These are phyloP conservation scores for Geotria australis DNA, from an alignment of 2,797 vertebrate species.

Conservation along the genomic window DNA sequence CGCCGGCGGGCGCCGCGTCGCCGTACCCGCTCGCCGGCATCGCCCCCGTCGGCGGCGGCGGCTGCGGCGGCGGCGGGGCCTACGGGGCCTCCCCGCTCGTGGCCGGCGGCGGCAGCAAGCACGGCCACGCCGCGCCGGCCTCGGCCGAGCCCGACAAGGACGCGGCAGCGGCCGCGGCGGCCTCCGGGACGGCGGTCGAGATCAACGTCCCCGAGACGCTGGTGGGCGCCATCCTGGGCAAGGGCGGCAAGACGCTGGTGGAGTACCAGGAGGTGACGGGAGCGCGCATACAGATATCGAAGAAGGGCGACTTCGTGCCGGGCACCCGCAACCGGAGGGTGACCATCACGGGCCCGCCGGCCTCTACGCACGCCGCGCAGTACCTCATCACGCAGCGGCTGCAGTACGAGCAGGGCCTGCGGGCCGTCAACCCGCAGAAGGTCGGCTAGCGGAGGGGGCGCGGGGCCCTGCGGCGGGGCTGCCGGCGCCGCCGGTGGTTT, in stretches of 20 bases:
- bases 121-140: constrained; percentile 40
- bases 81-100: constrained; percentile 43
- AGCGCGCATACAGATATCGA: constrained; percentile 55
- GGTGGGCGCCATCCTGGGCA: constrained; percentile 47
- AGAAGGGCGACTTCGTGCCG: constrained; percentile 49
- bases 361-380: constrained; percentile 43
- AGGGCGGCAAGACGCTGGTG: constrained; percentile 50
- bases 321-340: constrained; percentile 52
- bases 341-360: constrained; percentile 49
- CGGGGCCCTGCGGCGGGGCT: no score
- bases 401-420: constrained; percentile 50
- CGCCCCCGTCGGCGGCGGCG: constrained; percentile 25
- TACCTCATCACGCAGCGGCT: constrained; percentile 53
- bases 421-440: constrained; percentile 45
- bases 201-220: constrained; percentile 49
- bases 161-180: constrained; percentile 41
- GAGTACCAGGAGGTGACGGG: constrained; percentile 58
- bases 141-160: constrained; percentile 39
- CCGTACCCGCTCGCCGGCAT: neutral
- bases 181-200: constrained; percentile 39
- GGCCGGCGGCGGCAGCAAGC: constrained; percentile 43
- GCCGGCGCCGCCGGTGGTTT: no score
- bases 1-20: neutral
- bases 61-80: constrained; percentile 29
- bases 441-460: constrained; percentile 14